A percentile compares a stretch with the other conserved stretches of the same genome.
Evolutionary conservation across 2,888 invertebrate genomes (phyloP).

Genomic region (Girardia tigrina): DNA sequence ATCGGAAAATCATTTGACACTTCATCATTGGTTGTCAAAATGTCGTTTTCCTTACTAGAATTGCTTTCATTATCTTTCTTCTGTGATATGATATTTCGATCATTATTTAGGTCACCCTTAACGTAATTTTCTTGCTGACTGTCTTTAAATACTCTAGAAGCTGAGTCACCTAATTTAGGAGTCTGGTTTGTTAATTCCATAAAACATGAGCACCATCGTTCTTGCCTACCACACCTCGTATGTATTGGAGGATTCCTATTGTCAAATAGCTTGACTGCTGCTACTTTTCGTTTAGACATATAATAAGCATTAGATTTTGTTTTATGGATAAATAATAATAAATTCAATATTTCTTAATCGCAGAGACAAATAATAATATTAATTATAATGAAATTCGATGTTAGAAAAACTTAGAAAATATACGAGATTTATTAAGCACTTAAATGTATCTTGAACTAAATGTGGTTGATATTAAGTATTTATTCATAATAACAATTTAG

Average conservation of each 20-base stretch:
- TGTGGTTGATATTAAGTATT: too few species aligned
- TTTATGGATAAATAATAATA: background rate
- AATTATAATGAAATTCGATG: too few species aligned
- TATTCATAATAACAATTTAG: too few species aligned
- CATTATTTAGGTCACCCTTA: background rate
- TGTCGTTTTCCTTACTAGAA: background rate
- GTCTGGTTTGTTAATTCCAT: background rate
- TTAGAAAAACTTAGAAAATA: too few species aligned
- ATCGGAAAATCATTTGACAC: background rate
- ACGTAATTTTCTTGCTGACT: background rate
- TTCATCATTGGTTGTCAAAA: background rate
- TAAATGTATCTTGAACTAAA: too few species aligned
- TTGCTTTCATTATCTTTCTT: background rate
- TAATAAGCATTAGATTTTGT: background rate
- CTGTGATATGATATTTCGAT: background rate
- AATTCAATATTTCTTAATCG: too few species aligned
- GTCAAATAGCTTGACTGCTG: background rate
- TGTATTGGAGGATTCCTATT: background rate
- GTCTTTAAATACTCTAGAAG: background rate
- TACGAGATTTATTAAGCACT: too few species aligned
- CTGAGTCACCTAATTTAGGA: background rate
- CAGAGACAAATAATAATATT: too few species aligned
- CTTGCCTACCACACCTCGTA: background rate
- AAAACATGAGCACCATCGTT: background rate
- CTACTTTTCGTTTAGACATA: background rate